Base-by-base conservation (phyloP, 2,888 invertebrate species). In the Drosophila koepferae region DNA sequence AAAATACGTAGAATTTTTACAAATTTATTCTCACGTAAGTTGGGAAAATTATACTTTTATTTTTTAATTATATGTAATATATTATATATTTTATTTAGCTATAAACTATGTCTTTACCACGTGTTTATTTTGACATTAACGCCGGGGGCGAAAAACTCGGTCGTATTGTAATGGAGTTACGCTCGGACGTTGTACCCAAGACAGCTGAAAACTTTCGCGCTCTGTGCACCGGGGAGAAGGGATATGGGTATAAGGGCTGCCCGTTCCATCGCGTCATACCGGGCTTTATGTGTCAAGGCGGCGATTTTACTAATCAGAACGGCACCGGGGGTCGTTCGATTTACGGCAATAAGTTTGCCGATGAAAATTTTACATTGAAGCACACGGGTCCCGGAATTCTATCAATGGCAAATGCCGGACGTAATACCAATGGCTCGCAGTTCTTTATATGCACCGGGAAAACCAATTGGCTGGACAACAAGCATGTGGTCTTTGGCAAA, bases 391-490 rank as follows among this genome's bases (percentile, higher is more conserved):
- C 97, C 61, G 99, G 98, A 91, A 95, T 96, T 46, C 94, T 99
- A 91, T 98, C 98, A 6, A 99, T 99, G 98, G 98, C 98, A n/a
- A 99, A 99, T 91, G 97, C 98, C 86, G 99, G 98, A 3, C 96
- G 97, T 10, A 96, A 98, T 92, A 98, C 99, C 63, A 99, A 99
- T 93, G 98, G 98, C 60, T 98, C 98, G 60, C 98, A 99, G 93
- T 99, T 99, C 94, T 99, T 99, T 93, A 96, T 99, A 82, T 98
- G 98, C 71, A 97, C 98, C 69, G 96, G 95, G 20, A 96, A 97
- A 91, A 99, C 99, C 18, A 94, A 96, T 43, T 99, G 99, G 99
- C 51, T 80, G 63, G 73, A 79, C 43, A 76, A 69, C 10, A 65
- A 76, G 23, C 73, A 78, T 97, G 77, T 99, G 98, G 93, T 99